These are phyloP conservation scores for Lethrus apterus DNA, from an alignment of 1,140 invertebrate species.

Conservation along the genomic window DNA sequence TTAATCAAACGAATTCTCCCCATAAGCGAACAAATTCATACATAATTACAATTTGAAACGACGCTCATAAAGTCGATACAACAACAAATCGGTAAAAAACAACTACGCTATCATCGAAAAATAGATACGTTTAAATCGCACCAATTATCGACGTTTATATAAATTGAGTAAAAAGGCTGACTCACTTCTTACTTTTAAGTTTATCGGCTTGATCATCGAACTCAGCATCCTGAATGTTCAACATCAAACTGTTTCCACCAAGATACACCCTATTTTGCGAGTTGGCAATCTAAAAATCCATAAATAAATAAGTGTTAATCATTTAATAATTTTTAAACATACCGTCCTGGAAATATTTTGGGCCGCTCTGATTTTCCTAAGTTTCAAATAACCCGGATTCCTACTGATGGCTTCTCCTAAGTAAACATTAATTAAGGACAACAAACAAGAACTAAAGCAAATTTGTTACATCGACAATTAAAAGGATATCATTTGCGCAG, in stretches of 20 bases:
- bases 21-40: no score
- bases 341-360: slow-evolving; percentile 96
- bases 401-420: slow-evolving; percentile 90
- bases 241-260: slow-evolving; percentile 87
- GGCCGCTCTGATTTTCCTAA: slow-evolving; percentile 94
- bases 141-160: no score
- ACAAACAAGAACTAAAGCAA: no score
- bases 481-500: slow-evolving; percentile 94
- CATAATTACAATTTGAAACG: no score
- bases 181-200: slow-evolving; percentile 68
- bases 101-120: no score
- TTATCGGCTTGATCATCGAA: slow-evolving; percentile 86
- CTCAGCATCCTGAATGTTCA: slow-evolving; percentile 90
- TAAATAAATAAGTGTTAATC: neutral
- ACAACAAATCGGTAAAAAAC: no score
- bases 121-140: no score
- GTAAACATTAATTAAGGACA: slow-evolving; percentile 67
- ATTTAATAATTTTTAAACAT: slow-evolving; percentile 38
- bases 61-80: no score
- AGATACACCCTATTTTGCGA: slow-evolving; percentile 95
- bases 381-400: slow-evolving; percentile 96
- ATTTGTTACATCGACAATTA: slow-evolving; percentile 29
- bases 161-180: no score
- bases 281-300: slow-evolving; percentile 69
- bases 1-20: no score